Conservation (phyloP, 1,140 invertebrate species). For the Ostrea denselamellosa region DNA sequence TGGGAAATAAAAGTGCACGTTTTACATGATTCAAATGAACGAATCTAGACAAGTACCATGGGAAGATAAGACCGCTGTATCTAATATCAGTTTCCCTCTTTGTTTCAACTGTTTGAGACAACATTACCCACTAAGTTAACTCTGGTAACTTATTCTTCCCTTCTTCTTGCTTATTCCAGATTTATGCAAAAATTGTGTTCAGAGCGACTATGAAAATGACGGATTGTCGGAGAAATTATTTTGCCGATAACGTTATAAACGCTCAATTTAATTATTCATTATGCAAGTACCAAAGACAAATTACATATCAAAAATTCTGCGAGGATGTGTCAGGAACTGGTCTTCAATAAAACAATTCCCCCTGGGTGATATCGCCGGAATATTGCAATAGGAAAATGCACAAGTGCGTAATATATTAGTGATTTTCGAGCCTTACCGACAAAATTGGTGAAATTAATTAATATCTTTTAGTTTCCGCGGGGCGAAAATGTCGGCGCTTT, state of each 20-base stretch:
- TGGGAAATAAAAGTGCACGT: too few species aligned
- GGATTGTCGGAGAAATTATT: neutral
- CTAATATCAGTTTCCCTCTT: neutral
- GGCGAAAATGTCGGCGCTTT: constrained; percentile 12
- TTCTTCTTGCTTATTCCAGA: neutral
- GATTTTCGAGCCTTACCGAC: neutral
- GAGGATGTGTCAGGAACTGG: constrained; percentile 4
- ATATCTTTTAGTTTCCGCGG: constrained; percentile 10
- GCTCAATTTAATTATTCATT: constrained; percentile 36
- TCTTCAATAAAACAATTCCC: constrained; percentile 24
- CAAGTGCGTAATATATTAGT: constrained; percentile 30
- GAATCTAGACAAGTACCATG: too few species aligned
- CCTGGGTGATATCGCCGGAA: neutral
- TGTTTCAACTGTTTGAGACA: neutral
- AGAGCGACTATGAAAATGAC: neutral
- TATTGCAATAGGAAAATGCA: constrained; percentile 33
- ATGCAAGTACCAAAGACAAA: constrained; percentile 37
- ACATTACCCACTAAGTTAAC: neutral
- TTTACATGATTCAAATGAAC: too few species aligned
- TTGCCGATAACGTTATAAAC: constrained; percentile 13
- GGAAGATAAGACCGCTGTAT: too few species aligned
- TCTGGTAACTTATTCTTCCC: neutral
- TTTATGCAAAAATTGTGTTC: constrained; percentile 25
- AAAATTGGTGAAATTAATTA: constrained; percentile 39
- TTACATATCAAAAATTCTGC: constrained; percentile 40